phyloP scores from a whole-genome alignment of 1,140 invertebrate genomes.

The Gyrodactylus bullatarudis region DNA sequence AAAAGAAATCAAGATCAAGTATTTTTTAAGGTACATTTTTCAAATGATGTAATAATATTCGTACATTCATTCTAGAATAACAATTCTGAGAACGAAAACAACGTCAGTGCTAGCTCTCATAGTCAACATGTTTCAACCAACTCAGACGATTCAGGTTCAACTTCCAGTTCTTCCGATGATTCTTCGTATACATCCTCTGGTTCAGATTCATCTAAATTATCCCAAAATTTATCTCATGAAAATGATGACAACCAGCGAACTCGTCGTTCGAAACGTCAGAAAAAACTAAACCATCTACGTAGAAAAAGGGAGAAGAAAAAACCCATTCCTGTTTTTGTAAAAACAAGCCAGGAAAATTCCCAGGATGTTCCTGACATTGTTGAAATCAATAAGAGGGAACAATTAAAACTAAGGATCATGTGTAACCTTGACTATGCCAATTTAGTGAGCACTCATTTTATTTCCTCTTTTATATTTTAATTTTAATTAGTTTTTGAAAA shows the following conservation, averaged over 20 bases:
- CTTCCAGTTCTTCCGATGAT: no score
- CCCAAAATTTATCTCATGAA: no score
- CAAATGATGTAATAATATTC: neutral
- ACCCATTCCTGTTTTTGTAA: neutral
- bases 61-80: neutral
- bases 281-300: neutral
- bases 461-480: no score
- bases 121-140: no score
- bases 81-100: neutral
- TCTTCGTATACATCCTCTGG: no score
- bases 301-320: no score
- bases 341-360: neutral
- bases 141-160: no score
- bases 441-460: neutral
- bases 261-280: neutral
- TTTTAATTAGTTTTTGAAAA: no score
- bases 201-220: no score
- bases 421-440: neutral
- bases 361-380: neutral
- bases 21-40: no score
- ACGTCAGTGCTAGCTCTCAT: neutral
- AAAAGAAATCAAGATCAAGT: neutral
- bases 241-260: neutral
- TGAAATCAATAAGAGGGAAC: neutral
- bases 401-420: neutral